A percentile compares a stretch with the other conserved stretches of the same genome.
Conservation (phyloP, 35 echinoderm and acorn worm species). For the Apostichopus japonicus region DNA sequence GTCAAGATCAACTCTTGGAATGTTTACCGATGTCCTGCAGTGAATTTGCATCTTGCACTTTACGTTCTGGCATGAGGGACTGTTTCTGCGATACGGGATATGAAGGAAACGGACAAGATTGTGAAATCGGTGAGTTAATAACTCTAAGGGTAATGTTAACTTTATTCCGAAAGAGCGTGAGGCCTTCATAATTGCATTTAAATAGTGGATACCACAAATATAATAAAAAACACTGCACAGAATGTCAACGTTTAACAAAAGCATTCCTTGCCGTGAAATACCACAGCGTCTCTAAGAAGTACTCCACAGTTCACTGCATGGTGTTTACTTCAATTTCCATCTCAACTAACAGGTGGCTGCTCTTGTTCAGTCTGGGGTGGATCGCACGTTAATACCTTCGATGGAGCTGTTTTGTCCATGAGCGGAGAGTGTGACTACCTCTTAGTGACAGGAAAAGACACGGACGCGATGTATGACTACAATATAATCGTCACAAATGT, state of each 20-base stretch:
- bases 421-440: constrained; percentile 1
- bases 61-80: neutral
- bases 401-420: neutral
- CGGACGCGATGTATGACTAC: neutral
- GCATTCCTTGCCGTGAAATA: neutral
- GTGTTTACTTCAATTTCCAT: neutral
- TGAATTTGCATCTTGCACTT: constrained; percentile 11
- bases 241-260: neutral
- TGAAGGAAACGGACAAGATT: neutral
- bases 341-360: neutral
- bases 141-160: neutral
- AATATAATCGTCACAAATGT: neutral
- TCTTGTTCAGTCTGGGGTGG: constrained; percentile 26
- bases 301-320: too few relatives aligned
- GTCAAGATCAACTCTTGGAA: neutral
- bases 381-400: neutral
- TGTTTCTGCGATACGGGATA: neutral
- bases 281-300: neutral
- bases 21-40: constrained; percentile 17
- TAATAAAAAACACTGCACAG: neutral
- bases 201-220: neutral
- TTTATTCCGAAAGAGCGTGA: neutral
- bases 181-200: neutral
- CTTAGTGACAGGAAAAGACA: neutral
- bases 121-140: neutral